These are phyloP conservation scores for Drosophila colorata DNA, from an alignment of 2,888 invertebrate genomes.

Conservation along the genomic window DNA sequence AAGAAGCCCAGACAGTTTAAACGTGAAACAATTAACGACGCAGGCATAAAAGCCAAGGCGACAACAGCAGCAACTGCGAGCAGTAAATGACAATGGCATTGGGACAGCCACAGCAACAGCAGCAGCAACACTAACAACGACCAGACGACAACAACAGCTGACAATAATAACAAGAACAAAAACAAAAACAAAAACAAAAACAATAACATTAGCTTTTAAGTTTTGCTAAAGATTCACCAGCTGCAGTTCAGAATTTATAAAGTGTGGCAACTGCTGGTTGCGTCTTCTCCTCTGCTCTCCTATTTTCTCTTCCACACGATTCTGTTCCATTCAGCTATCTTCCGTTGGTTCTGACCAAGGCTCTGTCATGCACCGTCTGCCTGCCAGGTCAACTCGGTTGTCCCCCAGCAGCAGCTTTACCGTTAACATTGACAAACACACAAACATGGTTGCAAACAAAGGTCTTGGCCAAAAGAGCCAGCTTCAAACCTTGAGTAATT, in stretches of 20 bases:
- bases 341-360: background rate
- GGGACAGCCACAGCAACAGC: constrained; percentile 6
- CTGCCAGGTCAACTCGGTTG: background rate
- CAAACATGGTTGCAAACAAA: no score
- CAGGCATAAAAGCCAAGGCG: constrained; percentile 50
- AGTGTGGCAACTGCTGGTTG: constrained; percentile 39
- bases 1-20: constrained; percentile 49
- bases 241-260: constrained; percentile 30
- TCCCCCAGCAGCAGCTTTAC: background rate
- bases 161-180: constrained; percentile 38
- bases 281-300: background rate
- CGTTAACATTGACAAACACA: background rate
- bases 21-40: constrained; percentile 75
- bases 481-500: background rate
- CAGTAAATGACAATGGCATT: constrained; percentile 1
- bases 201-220: constrained; percentile 28
- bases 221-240: constrained; percentile 30
- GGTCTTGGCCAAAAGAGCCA: no score
- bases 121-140: constrained; percentile 14
- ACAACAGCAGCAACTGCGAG: constrained; percentile 8
- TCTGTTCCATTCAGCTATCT: background rate
- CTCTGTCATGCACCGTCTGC: no score
- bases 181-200: constrained; percentile 15
- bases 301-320: background rate
- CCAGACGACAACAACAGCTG: constrained; percentile 28